Evolutionary conservation across 2,113 vertebrate genomes (phyloP).

Genomic region (Ceyx margarethae): DNA sequence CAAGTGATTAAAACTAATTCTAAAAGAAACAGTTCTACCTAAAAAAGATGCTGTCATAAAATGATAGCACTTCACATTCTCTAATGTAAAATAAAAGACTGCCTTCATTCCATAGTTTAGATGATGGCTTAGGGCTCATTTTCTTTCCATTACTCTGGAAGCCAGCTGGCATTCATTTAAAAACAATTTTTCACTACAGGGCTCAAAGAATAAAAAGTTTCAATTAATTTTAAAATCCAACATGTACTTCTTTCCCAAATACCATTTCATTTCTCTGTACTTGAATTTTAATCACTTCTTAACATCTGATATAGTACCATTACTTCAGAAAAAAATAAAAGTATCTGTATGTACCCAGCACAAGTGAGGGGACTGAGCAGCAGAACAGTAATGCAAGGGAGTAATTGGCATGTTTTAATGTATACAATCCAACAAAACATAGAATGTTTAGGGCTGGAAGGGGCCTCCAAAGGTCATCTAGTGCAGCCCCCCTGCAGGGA

Average conservation of each 20-base stretch:
- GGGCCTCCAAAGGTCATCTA: too few species aligned
- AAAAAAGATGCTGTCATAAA: conserved; percentile 18
- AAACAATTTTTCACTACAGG: conserved; percentile 26
- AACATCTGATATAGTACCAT: not conserved
- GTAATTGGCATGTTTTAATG: not conserved
- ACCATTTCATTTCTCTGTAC: not conserved
- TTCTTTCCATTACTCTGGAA: conserved; percentile 36
- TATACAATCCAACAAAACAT: not conserved
- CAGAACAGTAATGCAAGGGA: not conserved
- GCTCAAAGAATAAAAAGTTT: conserved; percentile 26
- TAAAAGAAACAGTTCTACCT: conserved; percentile 38
- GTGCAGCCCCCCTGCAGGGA: too few species aligned
- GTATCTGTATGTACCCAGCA: not conserved
- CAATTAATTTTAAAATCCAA: conserved; percentile 24
- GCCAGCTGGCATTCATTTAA: conserved; percentile 52
- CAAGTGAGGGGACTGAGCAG: not conserved
- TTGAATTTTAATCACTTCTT: not conserved
- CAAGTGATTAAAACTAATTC: conserved; percentile 34
- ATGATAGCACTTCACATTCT: not conserved
- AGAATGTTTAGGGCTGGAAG: too few species aligned
- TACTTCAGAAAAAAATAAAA: not conserved
- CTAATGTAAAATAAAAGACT: conserved; percentile 45
- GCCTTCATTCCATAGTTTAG: conserved; percentile 14
- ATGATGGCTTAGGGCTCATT: conserved; percentile 25
- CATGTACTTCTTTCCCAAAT: not conserved